These are phyloP conservation scores for Balaenoptera acutorostrata DNA, from an alignment of 2,113 vertebrate species.

Conservation along the genomic window DNA sequence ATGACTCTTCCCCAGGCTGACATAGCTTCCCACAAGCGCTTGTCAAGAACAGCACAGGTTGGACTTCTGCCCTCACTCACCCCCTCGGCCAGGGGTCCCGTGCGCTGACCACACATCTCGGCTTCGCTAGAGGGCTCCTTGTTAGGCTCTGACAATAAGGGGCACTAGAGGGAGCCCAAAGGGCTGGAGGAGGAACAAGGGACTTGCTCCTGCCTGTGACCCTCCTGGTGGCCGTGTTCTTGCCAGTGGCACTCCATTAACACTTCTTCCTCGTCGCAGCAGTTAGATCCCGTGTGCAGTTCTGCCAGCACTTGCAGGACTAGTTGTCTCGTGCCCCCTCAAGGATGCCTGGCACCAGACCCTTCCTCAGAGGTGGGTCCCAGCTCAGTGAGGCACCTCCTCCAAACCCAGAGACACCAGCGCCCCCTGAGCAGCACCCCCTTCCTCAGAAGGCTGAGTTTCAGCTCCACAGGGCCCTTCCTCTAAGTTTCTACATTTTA, in stretches of 20 bases:
- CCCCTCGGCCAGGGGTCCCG: background rate
- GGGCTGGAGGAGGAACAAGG: background rate
- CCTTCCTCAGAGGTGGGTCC: background rate
- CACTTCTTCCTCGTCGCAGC: background rate
- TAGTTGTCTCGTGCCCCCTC: background rate
- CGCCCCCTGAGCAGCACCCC: background rate
- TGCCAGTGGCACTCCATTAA: background rate
- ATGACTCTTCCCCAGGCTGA: background rate
- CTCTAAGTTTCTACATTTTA: background rate
- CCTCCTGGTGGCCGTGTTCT: background rate
- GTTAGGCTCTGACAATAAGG: background rate
- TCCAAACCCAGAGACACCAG: background rate
- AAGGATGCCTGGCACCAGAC: background rate
- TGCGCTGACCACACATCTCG: background rate
- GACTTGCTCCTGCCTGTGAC: background rate
- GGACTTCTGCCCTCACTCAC: background rate
- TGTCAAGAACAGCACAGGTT: background rate
- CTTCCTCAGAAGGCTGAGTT: background rate
- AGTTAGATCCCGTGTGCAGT: background rate
- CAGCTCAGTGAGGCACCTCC: background rate
- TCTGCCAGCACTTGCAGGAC: background rate
- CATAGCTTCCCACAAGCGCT: background rate
- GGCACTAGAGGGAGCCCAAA: rapidly evolving
- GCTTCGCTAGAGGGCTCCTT: background rate
- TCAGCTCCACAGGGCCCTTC: background rate